phyloP scores from a whole-genome alignment of 2,888 invertebrate species.

The Polyommatus icarus region DNA sequence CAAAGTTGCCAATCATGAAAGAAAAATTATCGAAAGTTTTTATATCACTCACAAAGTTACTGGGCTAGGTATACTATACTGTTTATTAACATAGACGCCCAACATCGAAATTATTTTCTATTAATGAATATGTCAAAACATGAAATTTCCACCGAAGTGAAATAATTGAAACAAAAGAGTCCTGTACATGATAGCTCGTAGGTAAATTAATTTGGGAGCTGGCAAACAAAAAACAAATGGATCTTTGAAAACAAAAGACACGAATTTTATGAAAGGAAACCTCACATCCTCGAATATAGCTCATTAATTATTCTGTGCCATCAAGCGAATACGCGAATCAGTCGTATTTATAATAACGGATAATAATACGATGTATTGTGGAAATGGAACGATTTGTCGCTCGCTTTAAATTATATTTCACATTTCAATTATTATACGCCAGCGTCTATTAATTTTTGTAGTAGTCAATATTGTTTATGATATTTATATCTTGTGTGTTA shows the following conservation, averaged over 20 bases:
- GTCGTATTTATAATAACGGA: constrained; percentile 47
- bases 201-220: constrained; percentile 67
- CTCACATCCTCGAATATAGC: constrained; percentile 56
- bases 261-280: constrained; percentile 59
- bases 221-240: constrained; percentile 63
- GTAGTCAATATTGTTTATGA: background rate
- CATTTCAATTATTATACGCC: constrained; percentile 7
- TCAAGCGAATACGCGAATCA: constrained; percentile 53
- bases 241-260: constrained; percentile 57
- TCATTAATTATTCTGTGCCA: constrained; percentile 68
- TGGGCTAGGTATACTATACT: background rate
- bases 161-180: constrained; percentile 40
- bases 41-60: background rate
- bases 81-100: background rate
- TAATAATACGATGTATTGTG: constrained; percentile 38
- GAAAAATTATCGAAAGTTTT: background rate
- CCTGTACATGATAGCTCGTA: constrained; percentile 65
- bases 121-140: background rate
- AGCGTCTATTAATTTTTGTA: background rate
- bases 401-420: constrained; percentile 15
- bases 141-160: constrained; percentile 3
- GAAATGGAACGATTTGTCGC: constrained; percentile 31
- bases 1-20: constrained; percentile 1
- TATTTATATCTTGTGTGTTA: background rate
- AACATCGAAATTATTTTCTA: background rate